Evolutionary conservation across 2,797 vertebrate species (phyloP).

Genomic region (Rhincodon typus): DNA sequence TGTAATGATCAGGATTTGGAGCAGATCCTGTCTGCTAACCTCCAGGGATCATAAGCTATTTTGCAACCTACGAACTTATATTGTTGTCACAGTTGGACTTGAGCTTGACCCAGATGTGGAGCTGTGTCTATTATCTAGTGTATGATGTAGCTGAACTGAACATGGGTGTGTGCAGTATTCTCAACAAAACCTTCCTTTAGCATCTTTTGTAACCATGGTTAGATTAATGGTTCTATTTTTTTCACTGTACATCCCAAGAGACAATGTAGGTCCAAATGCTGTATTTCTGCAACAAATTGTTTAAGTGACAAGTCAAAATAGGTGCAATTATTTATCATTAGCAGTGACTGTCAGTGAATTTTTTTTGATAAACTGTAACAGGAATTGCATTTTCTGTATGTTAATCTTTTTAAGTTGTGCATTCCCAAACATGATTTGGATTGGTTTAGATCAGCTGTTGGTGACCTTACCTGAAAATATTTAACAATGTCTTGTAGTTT

Average conservation of each 20-base stretch:
- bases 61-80: background rate
- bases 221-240: background rate
- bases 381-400: slow-evolving; percentile 4
- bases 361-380: background rate
- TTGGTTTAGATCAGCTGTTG: slow-evolving; percentile 1
- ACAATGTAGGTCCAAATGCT: background rate
- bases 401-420: background rate
- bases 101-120: background rate
- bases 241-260: background rate
- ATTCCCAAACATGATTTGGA: background rate
- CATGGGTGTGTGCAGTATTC: background rate
- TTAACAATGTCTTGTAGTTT: slow-evolving; percentile 18
- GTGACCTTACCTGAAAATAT: background rate
- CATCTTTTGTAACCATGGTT: background rate
- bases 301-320: background rate
- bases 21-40: background rate
- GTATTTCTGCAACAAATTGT: background rate
- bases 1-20: background rate
- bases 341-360: background rate
- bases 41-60: background rate
- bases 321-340: background rate
- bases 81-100: background rate
- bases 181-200: background rate
- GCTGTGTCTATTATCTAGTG: background rate
- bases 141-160: background rate